Base-by-base conservation (phyloP, 2,797 vertebrate genomes). In the Siniperca obscura region DNA sequence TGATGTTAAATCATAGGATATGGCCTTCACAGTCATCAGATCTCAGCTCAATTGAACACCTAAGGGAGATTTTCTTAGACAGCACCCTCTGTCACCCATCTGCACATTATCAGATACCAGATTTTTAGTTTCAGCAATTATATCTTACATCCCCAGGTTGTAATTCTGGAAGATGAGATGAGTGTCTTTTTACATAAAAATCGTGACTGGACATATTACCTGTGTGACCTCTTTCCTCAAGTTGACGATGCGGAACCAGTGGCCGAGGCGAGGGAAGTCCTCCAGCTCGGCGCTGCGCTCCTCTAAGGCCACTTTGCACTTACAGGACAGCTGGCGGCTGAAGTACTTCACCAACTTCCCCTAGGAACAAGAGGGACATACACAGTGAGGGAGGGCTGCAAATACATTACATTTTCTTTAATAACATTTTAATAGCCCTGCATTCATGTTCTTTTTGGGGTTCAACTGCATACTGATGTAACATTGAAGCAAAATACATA, bases 291-390 rank as follows among this genome's bases (percentile, higher is more conserved):
- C 95, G 0, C 95, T 98, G 81, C 97, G 96, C 76, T 99, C 98
- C 94, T 97, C 97, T 93, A 97, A 94, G 68, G 98, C 95, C 94
- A 99, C 98, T 95, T 98, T 99, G 93, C 96, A 95, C 92, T 99
- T 99, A 92, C 97, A 99, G 88, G 98, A 99, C 91, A 99, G 96
- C 96, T 99, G 98, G 83, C 98, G 96, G 94, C 98, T 99, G 95
- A 99, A 99, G 91, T 99, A 99, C 83, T 98, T 99, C 86, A 99
- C 98, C 96, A 99, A 95, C 90, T 99, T 99, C 93, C 98, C 98
- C 98, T 99, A 95, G 2, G 84, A 27, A 74, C 1, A 16, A 55
- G 80, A 86, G 21, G n/a, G 40, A 68, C n/a, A 48, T 3, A 81
- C 5, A 86, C 13, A 67, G 57, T 46, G 67, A 85, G 52, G 3